Percentiles rank a stretch among this genome's conserved stretches.
Conservation (phyloP, 2,888 invertebrate genomes). For the Drosophila nr. medialis region DNA sequence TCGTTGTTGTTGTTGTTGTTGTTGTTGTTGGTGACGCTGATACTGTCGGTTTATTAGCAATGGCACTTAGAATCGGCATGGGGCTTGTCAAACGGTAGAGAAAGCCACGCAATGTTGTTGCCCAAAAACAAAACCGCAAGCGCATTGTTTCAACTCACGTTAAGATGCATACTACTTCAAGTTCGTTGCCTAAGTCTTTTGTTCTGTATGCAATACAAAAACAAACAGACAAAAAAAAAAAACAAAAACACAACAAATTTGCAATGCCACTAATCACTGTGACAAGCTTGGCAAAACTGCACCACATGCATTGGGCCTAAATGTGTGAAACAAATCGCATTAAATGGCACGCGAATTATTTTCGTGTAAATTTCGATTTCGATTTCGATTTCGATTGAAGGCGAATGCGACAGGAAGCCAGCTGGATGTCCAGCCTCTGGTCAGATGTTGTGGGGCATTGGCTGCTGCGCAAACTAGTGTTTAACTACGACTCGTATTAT, state of each 20-base stretch:
- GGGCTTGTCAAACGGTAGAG: conserved; percentile 55
- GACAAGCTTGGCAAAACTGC: conserved; percentile 4
- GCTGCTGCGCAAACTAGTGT: not conserved
- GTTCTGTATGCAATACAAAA: conserved; percentile 50
- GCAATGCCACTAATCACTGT: conserved; percentile 2
- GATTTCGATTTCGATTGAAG: conserved; percentile 9
- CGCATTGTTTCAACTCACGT: conserved; percentile 42
- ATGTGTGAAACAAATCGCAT: conserved; percentile 32
- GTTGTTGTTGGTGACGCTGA: not conserved
- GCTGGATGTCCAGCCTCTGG: not conserved
- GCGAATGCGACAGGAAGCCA: not conserved
- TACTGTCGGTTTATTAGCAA: conserved; percentile 63
- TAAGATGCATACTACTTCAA: conserved; percentile 56
- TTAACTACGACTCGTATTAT: conserved; percentile 1
- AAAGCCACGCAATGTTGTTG: conserved; percentile 59
- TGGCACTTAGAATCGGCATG: conserved; percentile 66
- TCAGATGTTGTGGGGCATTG: conserved; percentile 11
- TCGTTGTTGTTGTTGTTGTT: conserved; percentile 9
- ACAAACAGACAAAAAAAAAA: no score
- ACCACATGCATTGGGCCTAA: conserved; percentile 10
- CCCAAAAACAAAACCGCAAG: conserved; percentile 48
- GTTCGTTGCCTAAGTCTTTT: conserved; percentile 60
- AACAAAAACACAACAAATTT: no score
- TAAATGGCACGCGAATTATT: conserved; percentile 31
- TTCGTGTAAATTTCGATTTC: conserved; percentile 21